Conservation (phyloP, 2,888 invertebrate genomes). For the Ophioninae sp. region DNA sequence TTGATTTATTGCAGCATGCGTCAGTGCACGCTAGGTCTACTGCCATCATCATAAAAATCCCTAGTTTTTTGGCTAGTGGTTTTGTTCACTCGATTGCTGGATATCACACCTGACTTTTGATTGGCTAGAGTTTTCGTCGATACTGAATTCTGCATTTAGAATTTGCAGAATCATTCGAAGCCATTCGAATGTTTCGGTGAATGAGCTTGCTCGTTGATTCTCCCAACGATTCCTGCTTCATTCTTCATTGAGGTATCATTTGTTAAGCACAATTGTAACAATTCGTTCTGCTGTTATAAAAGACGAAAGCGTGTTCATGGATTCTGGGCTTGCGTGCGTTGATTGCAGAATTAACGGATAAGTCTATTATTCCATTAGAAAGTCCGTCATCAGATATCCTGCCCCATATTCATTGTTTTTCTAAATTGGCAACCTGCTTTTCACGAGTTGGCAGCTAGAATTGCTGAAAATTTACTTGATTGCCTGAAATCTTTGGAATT, state of each 20-base stretch:
- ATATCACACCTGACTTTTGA: neutral
- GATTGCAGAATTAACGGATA: too few species aligned
- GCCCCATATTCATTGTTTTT: too few species aligned
- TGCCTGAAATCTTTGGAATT: too few species aligned
- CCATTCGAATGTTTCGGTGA: neutral
- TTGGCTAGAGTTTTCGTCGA: neutral
- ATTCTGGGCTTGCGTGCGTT: neutral
- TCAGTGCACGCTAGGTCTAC: neutral
- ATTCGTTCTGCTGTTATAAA: neutral
- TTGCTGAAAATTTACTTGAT: too few species aligned
- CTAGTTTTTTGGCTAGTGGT: neutral
- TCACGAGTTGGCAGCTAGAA: too few species aligned
- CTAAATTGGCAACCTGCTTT: too few species aligned
- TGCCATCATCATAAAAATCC: neutral
- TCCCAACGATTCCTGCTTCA: neutral
- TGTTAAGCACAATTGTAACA: neutral
- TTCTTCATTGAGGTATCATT: neutral
- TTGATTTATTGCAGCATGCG: neutral
- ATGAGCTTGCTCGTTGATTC: neutral
- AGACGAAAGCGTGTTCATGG: neutral
- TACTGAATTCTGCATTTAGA: neutral
- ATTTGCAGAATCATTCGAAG: neutral
- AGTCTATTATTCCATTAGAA: too few species aligned
- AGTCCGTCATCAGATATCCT: too few species aligned
- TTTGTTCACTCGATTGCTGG: too few species aligned